phyloP scores from a whole-genome alignment of 2,888 invertebrate species.

The Hirtodrosophila alboralis region DNA sequence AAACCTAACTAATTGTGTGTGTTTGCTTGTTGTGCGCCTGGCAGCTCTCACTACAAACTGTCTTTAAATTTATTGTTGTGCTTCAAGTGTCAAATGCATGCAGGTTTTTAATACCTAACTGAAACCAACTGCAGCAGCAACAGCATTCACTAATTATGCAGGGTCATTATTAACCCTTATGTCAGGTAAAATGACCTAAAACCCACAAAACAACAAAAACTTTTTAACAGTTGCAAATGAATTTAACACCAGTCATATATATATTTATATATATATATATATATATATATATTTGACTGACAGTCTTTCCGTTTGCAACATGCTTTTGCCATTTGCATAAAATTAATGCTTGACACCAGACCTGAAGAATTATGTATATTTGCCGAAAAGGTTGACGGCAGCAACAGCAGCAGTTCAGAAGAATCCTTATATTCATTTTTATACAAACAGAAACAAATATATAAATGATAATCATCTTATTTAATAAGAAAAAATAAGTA shows the following conservation, averaged over 20 bases:
- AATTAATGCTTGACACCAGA: conserved; percentile 65
- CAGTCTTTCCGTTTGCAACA: conserved; percentile 72
- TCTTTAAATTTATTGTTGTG: conserved; percentile 63
- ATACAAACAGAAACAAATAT: too few species aligned
- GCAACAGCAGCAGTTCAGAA: neutral
- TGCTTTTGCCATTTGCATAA: conserved; percentile 74
- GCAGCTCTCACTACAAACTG: conserved; percentile 51
- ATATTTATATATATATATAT: too few species aligned
- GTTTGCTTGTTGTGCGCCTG: conserved; percentile 35
- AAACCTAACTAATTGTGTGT: conserved; percentile 52
- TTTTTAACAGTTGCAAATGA: conserved; percentile 59
- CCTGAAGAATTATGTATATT: neutral
- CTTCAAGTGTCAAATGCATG: conserved; percentile 67
- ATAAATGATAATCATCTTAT: too few species aligned
- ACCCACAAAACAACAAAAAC: conserved; percentile 16
- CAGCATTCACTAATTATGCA: conserved; percentile 62
- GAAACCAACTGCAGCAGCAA: conserved; percentile 18
- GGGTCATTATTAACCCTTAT: conserved; percentile 64
- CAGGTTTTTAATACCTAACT: conserved; percentile 23
- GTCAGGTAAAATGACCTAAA: conserved; percentile 49
- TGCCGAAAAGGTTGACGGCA: conserved; percentile 27
- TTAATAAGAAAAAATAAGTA: too few species aligned
- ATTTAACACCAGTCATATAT: too few species aligned
- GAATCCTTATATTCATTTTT: too few species aligned
- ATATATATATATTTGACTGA: conserved; percentile 60